These are phyloP conservation scores for Gibbula magus DNA, from an alignment of 2,888 invertebrate species.

Conservation along the genomic window DNA sequence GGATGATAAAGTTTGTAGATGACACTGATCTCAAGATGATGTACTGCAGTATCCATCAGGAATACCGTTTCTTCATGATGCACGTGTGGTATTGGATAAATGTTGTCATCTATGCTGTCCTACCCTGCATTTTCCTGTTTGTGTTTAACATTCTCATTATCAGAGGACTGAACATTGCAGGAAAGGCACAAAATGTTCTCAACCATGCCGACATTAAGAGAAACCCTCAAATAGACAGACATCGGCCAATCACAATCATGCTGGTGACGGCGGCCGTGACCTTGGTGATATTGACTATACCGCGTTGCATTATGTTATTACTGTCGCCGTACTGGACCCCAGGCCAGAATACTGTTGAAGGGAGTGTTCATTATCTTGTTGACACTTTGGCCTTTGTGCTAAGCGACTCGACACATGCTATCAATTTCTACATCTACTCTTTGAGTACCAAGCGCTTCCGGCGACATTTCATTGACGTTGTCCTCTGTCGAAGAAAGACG, in stretches of 20 bases:
- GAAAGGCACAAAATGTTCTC: slow-evolving; percentile 1
- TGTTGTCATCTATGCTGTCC: slow-evolving; percentile 34
- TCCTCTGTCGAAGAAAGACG: slow-evolving; percentile 36
- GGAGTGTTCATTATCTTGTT: slow-evolving; percentile 26
- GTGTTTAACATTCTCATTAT: slow-evolving; percentile 39
- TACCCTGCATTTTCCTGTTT: slow-evolving; percentile 34
- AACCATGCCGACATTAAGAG: background rate
- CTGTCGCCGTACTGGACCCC: slow-evolving; percentile 22
- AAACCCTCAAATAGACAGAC: background rate
- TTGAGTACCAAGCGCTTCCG: slow-evolving; percentile 57
- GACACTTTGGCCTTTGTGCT: slow-evolving; percentile 45
- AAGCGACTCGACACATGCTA: slow-evolving; percentile 58
- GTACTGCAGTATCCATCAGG: slow-evolving; percentile 3
- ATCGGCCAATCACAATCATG: slow-evolving; percentile 40
- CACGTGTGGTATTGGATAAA: slow-evolving; percentile 42
- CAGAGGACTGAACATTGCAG: slow-evolving; percentile 33
- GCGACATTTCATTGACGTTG: slow-evolving; percentile 44
- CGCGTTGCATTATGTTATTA: slow-evolving; percentile 32
- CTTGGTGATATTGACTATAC: slow-evolving; percentile 7
- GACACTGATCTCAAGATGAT: background rate
- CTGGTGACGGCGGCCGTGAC: slow-evolving; percentile 33
- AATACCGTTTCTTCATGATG: slow-evolving; percentile 7
- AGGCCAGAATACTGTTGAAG: background rate
- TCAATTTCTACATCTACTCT: slow-evolving; percentile 64
- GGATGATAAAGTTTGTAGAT: slow-evolving; percentile 20